Base-by-base conservation (phyloP, 1,140 invertebrate genomes). In the Drosophila eugracilis region DNA sequence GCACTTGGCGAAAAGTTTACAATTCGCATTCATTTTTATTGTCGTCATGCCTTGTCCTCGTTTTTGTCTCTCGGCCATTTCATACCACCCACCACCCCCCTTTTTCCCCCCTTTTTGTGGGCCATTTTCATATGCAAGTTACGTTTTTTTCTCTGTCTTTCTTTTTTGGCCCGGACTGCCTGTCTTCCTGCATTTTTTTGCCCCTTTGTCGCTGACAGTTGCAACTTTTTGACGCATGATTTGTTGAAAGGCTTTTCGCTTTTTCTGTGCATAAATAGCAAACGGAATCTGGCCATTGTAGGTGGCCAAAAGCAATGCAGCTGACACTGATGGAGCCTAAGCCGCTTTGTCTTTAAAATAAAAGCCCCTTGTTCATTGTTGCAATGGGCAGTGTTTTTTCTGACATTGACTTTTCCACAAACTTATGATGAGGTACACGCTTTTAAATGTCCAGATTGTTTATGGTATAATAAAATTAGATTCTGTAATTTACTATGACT, bases 221-320 rank as follows among this genome's bases (percentile, higher is more conserved):
- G 73, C 78, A 83, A 88, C 83, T 81, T 83, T 83, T 85, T 88
- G 83, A 86, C 83, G 83, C 78, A 81, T 86, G 83, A 86, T 86
- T 83, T 88, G 83, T 88, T 81, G 63, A 88, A 88, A 86, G 78
- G 83, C 75, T 85, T 78, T 72, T 75, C 41, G 74, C 63, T 80
- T 85, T 39, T 39, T 71, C 44, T 71, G 26, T 69, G 45, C 24
- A 84, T 67, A 84, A 84, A 75, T 73, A 63, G 58, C 62, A 57
- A 66, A 74, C 45, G 53, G 44, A 53, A 77, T 73, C 48, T 81
- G 73, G 69, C 52, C 78, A 54, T 65, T 75, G 75, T 74, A 70
- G 79, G 75, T 66, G 65, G 55, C 21, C 57, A 47, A 65, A 57
- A 63, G 32, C 42, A 72, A 62, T 50, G 54, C 59, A 70, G 42